Conservation (phyloP, 2,797 vertebrate genomes). For the Anniella stebbinsi region DNA sequence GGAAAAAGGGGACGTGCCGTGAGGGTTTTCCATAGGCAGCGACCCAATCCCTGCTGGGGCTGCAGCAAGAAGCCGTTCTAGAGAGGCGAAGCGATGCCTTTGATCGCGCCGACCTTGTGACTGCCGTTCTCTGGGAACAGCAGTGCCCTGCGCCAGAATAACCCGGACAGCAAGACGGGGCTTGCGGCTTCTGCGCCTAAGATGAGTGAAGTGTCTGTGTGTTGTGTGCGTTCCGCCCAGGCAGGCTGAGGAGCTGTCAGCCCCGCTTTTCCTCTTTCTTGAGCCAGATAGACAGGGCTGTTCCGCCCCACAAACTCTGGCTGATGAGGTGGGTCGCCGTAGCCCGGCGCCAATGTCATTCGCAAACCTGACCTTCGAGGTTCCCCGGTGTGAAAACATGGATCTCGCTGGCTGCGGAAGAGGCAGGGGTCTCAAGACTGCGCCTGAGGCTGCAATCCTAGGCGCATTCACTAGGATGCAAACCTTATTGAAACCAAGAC, state of each 20-base stretch:
- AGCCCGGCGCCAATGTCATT: not conserved
- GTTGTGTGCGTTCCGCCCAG: not conserved
- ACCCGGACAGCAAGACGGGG: slow-evolving; percentile 18
- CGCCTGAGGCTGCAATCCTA: not conserved
- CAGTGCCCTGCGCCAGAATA: not conserved
- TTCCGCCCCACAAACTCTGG: not conserved
- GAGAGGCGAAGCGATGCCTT: not conserved
- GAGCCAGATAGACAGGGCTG: not conserved
- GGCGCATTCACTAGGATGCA: not conserved
- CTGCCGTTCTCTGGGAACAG: not conserved
- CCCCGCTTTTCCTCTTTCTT: not conserved
- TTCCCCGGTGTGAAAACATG: too few relatives aligned
- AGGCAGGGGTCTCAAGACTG: not conserved
- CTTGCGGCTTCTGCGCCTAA: slow-evolving; percentile 7
- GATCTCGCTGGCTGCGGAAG: not conserved
- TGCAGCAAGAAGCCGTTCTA: not conserved
- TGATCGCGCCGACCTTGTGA: not conserved
- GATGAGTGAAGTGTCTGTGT: not conserved
- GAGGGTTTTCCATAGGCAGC: not conserved
- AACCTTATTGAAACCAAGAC: not conserved
- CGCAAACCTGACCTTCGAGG: not conserved
- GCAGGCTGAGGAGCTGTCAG: slow-evolving; percentile 23
- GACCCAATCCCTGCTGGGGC: not conserved
- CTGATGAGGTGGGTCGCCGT: not conserved
- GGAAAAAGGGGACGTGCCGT: not conserved